Conservation (phyloP, 2,888 invertebrate species). For the Palloptera scutellata region DNA sequence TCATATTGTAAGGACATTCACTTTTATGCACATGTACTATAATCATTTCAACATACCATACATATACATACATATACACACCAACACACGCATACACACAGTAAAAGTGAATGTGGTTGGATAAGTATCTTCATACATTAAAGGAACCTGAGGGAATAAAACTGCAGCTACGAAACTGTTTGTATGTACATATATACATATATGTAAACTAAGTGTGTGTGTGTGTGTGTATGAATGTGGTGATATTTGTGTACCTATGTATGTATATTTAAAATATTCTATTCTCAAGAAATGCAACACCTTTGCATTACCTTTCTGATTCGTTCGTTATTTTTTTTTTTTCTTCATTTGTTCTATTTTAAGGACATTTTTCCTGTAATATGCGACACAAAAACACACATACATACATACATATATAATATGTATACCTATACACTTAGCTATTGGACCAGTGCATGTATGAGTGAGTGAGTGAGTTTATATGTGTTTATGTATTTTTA, state of each 20-base stretch:
- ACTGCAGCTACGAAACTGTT: not conserved
- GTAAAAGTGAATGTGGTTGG: not conserved
- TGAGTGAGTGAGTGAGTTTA: conserved; percentile 18
- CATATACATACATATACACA: not conserved
- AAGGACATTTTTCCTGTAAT: conserved; percentile 4
- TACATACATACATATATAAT: not conserved
- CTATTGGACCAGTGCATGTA: conserved; percentile 13
- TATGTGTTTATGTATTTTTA: conserved; percentile 34
- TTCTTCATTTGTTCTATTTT: not conserved
- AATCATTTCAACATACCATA: not conserved
- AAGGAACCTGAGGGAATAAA: not conserved
- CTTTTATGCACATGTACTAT: too few species aligned
- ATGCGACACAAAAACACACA: conserved; percentile 9
- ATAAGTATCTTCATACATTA: not conserved
- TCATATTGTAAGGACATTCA: too few species aligned
- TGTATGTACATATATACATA: conserved; percentile 51
- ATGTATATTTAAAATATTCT: too few species aligned
- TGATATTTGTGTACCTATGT: not conserved
- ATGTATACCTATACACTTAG: not conserved
- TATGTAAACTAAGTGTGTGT: too few species aligned
- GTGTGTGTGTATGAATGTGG: not conserved
- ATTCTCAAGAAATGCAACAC: too few species aligned
- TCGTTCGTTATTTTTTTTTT: not conserved
- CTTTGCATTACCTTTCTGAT: not conserved
- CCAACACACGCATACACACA: not conserved